Evolutionary conservation across 2,888 invertebrate genomes (phyloP).

Genomic region (Helleia helle): DNA sequence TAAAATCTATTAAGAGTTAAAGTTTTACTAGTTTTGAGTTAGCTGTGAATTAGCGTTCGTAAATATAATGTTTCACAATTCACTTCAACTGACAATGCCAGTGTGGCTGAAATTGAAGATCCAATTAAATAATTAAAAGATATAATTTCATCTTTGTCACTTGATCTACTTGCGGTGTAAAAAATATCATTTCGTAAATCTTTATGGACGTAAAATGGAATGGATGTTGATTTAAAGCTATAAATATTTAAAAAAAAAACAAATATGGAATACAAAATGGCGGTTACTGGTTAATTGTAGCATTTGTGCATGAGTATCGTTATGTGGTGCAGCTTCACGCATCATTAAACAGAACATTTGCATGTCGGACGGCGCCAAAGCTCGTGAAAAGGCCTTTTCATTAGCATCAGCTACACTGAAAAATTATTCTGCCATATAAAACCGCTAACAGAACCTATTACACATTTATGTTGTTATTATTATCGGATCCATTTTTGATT

Average conservation of each 20-base stretch:
- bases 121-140: not conserved
- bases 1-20: too few species aligned
- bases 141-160: not conserved
- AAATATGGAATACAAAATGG: conserved; percentile 15
- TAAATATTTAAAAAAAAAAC: too few species aligned
- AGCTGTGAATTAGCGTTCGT: too few species aligned
- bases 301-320: conserved; percentile 31
- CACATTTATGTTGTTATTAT: not conserved
- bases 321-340: conserved; percentile 52
- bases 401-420: conserved; percentile 63
- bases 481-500: too few species aligned
- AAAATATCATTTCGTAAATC: too few species aligned
- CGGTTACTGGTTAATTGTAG: conserved; percentile 17
- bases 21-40: too few species aligned
- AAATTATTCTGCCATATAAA: conserved; percentile 53
- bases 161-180: not conserved
- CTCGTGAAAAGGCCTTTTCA: conserved; percentile 71
- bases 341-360: conserved; percentile 62
- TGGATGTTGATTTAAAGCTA: too few species aligned
- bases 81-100: too few species aligned
- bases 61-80: too few species aligned
- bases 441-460: conserved; percentile 23
- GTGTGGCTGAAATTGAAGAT: not conserved
- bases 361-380: conserved; percentile 66
- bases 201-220: too few species aligned